These are phyloP conservation scores for Gavia stellata DNA, from an alignment of 2,113 vertebrate species.

Conservation along the genomic window DNA sequence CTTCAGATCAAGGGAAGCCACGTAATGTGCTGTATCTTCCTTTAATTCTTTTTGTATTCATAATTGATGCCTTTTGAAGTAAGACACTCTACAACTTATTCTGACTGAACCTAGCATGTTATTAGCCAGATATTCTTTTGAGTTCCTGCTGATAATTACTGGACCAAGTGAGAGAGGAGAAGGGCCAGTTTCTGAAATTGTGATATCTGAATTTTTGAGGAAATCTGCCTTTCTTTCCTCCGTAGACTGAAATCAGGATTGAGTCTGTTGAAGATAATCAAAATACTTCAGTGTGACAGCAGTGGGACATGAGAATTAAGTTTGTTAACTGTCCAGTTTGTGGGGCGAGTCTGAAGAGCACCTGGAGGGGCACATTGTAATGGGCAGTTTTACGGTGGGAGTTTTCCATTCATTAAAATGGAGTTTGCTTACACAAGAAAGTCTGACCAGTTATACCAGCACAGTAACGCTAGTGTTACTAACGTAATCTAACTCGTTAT, in stretches of 20 bases:
- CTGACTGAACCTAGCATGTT: not conserved
- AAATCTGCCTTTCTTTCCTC: not conserved
- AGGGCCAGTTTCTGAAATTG: not conserved
- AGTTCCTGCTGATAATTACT: not conserved
- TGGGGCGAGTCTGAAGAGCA: not conserved
- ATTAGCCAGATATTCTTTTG: not conserved
- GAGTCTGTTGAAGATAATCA: not conserved
- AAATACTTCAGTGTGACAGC: not conserved
- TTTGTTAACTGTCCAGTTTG: not conserved
- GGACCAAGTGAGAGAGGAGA: not conserved
- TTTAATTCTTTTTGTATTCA: not conserved
- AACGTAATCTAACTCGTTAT: rapidly evolving
- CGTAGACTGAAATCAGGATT: not conserved
- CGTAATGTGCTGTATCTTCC: not conserved
- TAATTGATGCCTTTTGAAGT: not conserved
- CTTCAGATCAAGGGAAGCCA: not conserved
- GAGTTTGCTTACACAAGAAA: not conserved
- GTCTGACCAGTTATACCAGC: not conserved
- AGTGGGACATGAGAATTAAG: not conserved
- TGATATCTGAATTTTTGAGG: not conserved
- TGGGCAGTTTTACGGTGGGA: not conserved
- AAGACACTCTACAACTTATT: not conserved
- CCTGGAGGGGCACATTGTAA: rapidly evolving
- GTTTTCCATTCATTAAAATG: not conserved
- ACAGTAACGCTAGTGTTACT: rapidly evolving